Evolutionary conservation across 2,888 invertebrate species (phyloP).

Genomic region (Drosophila kanekoi): DNA sequence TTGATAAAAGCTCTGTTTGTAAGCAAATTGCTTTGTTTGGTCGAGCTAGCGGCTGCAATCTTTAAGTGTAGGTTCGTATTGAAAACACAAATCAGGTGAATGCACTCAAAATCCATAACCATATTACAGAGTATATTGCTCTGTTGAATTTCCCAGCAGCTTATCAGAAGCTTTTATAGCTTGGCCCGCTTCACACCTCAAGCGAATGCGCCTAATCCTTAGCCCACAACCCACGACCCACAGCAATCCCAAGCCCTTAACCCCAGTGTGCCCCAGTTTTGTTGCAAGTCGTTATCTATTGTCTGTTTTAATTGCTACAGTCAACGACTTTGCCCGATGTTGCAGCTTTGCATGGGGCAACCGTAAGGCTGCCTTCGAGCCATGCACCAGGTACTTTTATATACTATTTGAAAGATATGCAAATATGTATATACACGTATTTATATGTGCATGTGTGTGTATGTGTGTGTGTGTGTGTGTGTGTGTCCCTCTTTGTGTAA

Average conservation of each 20-base stretch:
- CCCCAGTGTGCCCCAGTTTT: conserved; percentile 46
- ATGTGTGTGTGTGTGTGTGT: conserved; percentile 1
- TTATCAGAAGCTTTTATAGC: not conserved
- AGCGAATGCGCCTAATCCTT: conserved; percentile 18
- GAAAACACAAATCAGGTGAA: no score
- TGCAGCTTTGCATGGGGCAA: conserved; percentile 32
- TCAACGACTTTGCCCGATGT: conserved; percentile 31
- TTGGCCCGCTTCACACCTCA: not conserved
- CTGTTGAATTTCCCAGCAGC: not conserved
- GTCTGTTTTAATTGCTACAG: conserved; percentile 67
- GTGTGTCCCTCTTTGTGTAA: conserved; percentile 5
- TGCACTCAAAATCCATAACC: no score
- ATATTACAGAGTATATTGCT: no score
- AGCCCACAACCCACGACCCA: conserved; percentile 15
- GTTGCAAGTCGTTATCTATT: conserved; percentile 35
- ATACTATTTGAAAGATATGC: conserved; percentile 5
- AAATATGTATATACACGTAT: not conserved
- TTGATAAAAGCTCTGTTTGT: no score
- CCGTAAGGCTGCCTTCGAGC: not conserved
- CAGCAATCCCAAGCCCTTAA: conserved; percentile 24
- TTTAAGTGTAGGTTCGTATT: no score
- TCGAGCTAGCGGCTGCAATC: no score
- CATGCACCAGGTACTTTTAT: not conserved
- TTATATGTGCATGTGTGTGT: not conserved
- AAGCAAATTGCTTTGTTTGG: no score